Evolutionary conservation across 2,113 vertebrate genomes (phyloP), one percentile per base, ranked within the genome.

Genomic region (Eolophus roseicapilla): DNA sequence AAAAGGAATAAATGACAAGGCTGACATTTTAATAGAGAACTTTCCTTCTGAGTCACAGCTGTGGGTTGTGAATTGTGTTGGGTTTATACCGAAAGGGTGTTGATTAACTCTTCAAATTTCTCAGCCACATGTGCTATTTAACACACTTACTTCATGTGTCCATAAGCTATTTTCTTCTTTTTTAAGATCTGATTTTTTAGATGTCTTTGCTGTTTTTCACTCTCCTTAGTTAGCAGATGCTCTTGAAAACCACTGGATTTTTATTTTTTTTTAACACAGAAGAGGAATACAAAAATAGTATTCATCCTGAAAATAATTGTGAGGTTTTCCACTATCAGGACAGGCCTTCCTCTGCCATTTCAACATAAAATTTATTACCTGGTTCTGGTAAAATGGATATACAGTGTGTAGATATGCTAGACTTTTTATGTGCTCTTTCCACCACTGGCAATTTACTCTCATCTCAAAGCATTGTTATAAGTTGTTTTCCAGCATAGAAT

Each of bases 21-120:
- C 75, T 94, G 94, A 92, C 88, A 96, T 97, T 96, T 96, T 94
- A 94, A 94, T 63, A 87, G 53, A 74, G 88, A 92, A 74, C 59
- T 82, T 84, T 75, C 35, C 76, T 81, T 94, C 76, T 92, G 90
- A 92, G 75, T 94, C 93, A 95, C 80, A 96, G 86, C 65, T 95
- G 91, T 85, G 83, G 86, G 69, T 50, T 96, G 71, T 83, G 64
- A 90, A 78, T 68, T 93, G 47, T 81, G 29, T 67, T 71, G 25
- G 47, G 57, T 9, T 93, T 92, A 76, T 62, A 43, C 41, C 76
- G 74, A 87, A 80, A 91, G 16, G 28, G 46, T 64, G 10, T 74
- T 83, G 81, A 86, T 91, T 71, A 76, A 86, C 16, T 62, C 65
- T 91, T 67, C 29, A 77, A 79, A 79, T 76, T 53, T 23, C 57